A percentile compares a stretch with the other conserved stretches of the same genome.
These are phyloP conservation scores for Chaetogeoica ovagalla DNA, from an alignment of 2,888 invertebrate genomes.

Conservation along the genomic window DNA sequence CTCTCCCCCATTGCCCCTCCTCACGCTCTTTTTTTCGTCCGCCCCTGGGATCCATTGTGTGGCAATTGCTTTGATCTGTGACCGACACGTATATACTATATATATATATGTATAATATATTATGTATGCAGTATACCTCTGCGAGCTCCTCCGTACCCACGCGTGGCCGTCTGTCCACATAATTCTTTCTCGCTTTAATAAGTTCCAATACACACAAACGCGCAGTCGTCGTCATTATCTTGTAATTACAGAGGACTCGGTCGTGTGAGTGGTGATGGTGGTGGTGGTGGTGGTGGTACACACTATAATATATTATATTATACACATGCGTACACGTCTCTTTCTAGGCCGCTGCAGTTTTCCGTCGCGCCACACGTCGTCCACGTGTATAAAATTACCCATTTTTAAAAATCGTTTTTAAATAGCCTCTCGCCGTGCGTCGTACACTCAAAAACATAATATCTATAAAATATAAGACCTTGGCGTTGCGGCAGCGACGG, in stretches of 20 bases:
- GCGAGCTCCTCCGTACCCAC: background rate
- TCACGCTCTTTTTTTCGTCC: background rate
- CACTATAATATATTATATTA: background rate
- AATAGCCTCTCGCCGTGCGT: constrained; percentile 22
- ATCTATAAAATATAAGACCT: background rate
- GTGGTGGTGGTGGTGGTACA: too few species aligned
- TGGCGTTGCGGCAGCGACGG: background rate
- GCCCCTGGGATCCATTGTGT: constrained; percentile 46
- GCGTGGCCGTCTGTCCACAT: background rate
- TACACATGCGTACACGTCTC: constrained; percentile 1
- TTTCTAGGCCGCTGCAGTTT: background rate
- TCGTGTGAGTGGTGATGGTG: constrained; percentile 30
- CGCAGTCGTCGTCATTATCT: constrained; percentile 48
- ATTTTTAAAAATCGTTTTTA: constrained; percentile 51
- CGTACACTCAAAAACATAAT: background rate
- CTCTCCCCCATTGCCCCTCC: background rate
- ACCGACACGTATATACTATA: constrained; percentile 39
- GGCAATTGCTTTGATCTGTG: constrained; percentile 53
- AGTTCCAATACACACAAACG: constrained; percentile 33
- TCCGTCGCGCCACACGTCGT: constrained; percentile 41
- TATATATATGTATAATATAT: background rate
- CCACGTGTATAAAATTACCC: constrained; percentile 14
- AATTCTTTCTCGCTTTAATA: constrained; percentile 52
- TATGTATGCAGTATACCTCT: background rate
- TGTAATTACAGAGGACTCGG: constrained; percentile 50